Percentiles rank a stretch among this genome's conserved stretches.
phyloP scores from a whole-genome alignment of 2,113 vertebrate genomes.

The Hirundichthys speculiger region DNA sequence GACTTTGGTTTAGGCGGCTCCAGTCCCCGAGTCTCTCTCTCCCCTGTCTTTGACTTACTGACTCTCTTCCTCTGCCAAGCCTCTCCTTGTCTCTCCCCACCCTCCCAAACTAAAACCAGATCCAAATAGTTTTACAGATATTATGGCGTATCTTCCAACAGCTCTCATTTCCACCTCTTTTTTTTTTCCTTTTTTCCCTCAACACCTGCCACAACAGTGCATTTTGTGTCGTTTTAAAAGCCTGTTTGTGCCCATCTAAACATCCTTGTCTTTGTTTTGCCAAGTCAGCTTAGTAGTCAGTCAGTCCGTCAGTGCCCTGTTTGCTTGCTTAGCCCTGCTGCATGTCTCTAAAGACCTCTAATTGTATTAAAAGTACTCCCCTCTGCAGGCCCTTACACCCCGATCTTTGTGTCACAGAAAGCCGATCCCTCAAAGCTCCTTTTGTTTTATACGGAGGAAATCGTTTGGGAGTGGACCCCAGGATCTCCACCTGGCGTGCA shows the following conservation, averaged over 20 bases:
- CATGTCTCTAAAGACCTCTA: constrained; percentile 77
- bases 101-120: constrained; percentile 57
- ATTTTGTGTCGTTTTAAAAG: constrained; percentile 55
- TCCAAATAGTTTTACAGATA: constrained; percentile 66
- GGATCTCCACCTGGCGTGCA: constrained; percentile 81
- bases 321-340: constrained; percentile 50
- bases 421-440: constrained; percentile 82
- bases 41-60: constrained; percentile 53
- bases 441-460: constrained; percentile 80
- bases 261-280: constrained; percentile 47
- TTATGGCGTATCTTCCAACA: constrained; percentile 49
- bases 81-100: constrained; percentile 16
- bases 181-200: constrained; percentile 52
- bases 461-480: constrained; percentile 73
- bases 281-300: constrained; percentile 36
- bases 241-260: constrained; percentile 52
- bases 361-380: constrained; percentile 80
- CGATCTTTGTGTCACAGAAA: constrained; percentile 79
- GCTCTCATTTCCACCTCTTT: constrained; percentile 52
- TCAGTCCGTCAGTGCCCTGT: constrained; percentile 47
- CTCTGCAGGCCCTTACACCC: constrained; percentile 70
- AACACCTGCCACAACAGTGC: constrained; percentile 33
- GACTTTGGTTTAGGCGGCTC: constrained; percentile 69
- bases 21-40: constrained; percentile 63
- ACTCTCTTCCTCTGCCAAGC: constrained; percentile 33